These are phyloP conservation scores for Stegastes partitus DNA, from an alignment of 2,113 vertebrate genomes.

Conservation along the genomic window DNA sequence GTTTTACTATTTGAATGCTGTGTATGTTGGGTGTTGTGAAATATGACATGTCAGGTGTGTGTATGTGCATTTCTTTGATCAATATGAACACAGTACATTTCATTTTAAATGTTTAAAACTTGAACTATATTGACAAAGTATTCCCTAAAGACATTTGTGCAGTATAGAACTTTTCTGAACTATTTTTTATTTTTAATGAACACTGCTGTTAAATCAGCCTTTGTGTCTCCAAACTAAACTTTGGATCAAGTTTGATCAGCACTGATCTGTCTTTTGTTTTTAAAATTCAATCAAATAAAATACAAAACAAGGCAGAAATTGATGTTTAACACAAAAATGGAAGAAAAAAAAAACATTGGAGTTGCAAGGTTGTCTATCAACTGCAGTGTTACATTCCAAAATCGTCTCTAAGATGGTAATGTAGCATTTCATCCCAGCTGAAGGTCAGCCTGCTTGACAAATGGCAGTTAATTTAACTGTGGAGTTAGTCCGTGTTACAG, in stretches of 20 bases:
- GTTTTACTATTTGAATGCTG: constrained; percentile 78
- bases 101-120: constrained; percentile 66
- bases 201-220: constrained; percentile 31
- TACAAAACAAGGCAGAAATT: constrained; percentile 12
- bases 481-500: background rate
- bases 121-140: constrained; percentile 67
- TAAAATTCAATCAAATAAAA: background rate
- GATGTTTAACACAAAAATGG: background rate
- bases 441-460: constrained; percentile 16
- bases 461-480: background rate
- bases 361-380: constrained; percentile 7
- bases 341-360: background rate
- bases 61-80: constrained; percentile 72
- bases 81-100: constrained; percentile 68
- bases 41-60: constrained; percentile 63
- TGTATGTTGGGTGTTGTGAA: constrained; percentile 75
- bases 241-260: constrained; percentile 5
- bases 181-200: constrained; percentile 16
- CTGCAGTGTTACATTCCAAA: constrained; percentile 15
- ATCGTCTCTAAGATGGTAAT: constrained; percentile 31
- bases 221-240: constrained; percentile 18
- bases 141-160: constrained; percentile 56
- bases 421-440: constrained; percentile 55
- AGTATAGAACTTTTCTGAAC: constrained; percentile 28
- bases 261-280: constrained; percentile 39